Evolutionary conservation across 2,888 invertebrate genomes (phyloP).

Genomic region (Atrina japonica): DNA sequence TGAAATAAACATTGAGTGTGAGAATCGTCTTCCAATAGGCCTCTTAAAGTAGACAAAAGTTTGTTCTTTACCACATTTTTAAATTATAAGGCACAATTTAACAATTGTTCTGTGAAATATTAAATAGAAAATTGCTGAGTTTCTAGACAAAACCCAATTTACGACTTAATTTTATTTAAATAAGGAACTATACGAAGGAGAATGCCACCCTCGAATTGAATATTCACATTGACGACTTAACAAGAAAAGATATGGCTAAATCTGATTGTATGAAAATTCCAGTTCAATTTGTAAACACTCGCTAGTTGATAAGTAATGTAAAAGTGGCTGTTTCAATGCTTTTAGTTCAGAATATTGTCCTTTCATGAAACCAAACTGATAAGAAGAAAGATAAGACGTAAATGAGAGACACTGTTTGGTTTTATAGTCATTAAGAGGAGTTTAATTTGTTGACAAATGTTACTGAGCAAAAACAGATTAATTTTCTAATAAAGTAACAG

Average conservation of each 20-base stretch:
- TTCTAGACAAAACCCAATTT: constrained; percentile 10
- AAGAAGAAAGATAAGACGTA: constrained; percentile 3
- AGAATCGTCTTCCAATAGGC: too few species aligned
- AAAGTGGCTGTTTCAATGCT: constrained; percentile 39
- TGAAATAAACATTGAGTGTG: too few species aligned
- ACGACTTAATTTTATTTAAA: background rate
- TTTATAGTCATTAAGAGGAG: too few species aligned
- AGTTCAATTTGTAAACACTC: constrained; percentile 32
- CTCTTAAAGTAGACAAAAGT: too few species aligned
- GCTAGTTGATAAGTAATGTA: constrained; percentile 26
- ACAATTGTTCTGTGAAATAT: background rate
- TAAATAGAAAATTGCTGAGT: constrained; percentile 2
- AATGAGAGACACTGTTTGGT: background rate
- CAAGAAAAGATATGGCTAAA: constrained; percentile 35
- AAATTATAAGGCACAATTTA: too few species aligned
- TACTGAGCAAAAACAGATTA: too few species aligned
- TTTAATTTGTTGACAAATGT: too few species aligned
- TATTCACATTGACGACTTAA: background rate
- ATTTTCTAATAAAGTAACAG: too few species aligned
- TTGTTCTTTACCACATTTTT: too few species aligned
- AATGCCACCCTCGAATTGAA: background rate
- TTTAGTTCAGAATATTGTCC: constrained; percentile 16
- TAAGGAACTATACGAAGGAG: background rate
- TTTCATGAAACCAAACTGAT: constrained; percentile 24
- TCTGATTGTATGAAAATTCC: constrained; percentile 31